phyloP scores from a whole-genome alignment of 2,888 invertebrate species.

The Bugulina stolonifera region DNA sequence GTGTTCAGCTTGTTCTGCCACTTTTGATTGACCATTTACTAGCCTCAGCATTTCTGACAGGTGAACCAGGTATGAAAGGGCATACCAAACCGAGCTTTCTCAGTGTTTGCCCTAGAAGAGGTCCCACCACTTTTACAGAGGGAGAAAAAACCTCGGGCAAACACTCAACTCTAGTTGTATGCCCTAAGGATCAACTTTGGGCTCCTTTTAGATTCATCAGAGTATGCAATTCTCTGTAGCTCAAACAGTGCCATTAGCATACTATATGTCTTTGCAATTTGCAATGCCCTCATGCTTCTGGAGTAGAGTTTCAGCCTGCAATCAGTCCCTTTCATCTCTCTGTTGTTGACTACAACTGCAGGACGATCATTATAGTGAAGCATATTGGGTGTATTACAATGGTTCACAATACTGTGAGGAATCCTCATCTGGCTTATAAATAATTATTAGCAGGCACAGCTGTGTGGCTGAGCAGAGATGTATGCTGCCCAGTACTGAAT shows the following conservation, averaged over 20 bases:
- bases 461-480: too few species aligned
- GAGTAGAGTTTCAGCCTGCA: neutral
- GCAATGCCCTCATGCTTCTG: neutral
- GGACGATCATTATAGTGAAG: too few species aligned
- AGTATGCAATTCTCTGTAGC: neutral
- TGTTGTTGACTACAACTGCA: neutral
- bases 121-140: too few species aligned
- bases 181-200: neutral
- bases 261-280: neutral
- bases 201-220: neutral
- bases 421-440: too few species aligned
- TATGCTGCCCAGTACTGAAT: neutral
- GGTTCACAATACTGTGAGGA: too few species aligned
- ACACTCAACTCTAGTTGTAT: neutral
- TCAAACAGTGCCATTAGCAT: neutral
- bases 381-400: too few species aligned
- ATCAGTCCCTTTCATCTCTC: slow-evolving; percentile 9
- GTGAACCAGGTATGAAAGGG: neutral
- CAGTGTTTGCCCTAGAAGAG: too few species aligned
- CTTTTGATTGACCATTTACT: neutral
- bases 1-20: neutral
- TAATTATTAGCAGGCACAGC: too few species aligned
- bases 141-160: neutral
- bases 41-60: neutral
- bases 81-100: neutral